Evolutionary conservation across 2,888 invertebrate genomes (phyloP), one percentile per base, ranked within the genome.

Genomic region (Agelastica alni): DNA sequence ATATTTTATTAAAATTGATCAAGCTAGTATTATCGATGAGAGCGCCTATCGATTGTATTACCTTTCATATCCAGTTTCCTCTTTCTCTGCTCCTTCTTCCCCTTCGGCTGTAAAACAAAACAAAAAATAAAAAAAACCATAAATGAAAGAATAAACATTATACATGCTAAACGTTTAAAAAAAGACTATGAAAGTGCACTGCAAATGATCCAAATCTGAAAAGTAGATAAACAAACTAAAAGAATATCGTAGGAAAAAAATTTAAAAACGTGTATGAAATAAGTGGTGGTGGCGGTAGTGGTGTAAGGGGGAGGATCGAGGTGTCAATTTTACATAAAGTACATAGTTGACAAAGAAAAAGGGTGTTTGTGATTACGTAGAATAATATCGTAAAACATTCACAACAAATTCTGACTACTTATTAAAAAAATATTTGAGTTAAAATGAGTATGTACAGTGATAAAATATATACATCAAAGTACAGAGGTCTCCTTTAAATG

Each of bases 81-180:
- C 64, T 32, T 64, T 65, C 9, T 64, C 55, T 9, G 62, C 47
- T 10, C 51, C 51, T 63, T 73, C 72, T 26, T 70, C 74, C 6
- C 61, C 63, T 67, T 71, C 73, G 56, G 69, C 74, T 75, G 71
- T 20, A 72, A 71, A 62, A 60, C 44, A 59, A 51, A 55, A 59
- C 45, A 59, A 51, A 55, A 48, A 17, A 57, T 53, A 60, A 58
- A 45, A 43, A n/a, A n/a, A n/a, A n/a, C n/a, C n/a, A n/a, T n/a
- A n/a, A n/a, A n/a, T n/a, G n/a, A n/a, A n/a, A n/a, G n/a, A n/a
- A n/a, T n/a, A n/a, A n/a, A n/a, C n/a, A 1, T 5, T 58, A 32
- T 36, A 55, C 63, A 63, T 63, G 63, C 63, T 58, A 36, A 51
- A 58, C 44, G 56, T 37, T 47, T 51, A 59, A 49, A 49, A 37